A percentile compares a stretch with the other conserved stretches of the same genome.
phyloP scores from a whole-genome alignment of 2,888 invertebrate species.

The Tipula helvola region DNA sequence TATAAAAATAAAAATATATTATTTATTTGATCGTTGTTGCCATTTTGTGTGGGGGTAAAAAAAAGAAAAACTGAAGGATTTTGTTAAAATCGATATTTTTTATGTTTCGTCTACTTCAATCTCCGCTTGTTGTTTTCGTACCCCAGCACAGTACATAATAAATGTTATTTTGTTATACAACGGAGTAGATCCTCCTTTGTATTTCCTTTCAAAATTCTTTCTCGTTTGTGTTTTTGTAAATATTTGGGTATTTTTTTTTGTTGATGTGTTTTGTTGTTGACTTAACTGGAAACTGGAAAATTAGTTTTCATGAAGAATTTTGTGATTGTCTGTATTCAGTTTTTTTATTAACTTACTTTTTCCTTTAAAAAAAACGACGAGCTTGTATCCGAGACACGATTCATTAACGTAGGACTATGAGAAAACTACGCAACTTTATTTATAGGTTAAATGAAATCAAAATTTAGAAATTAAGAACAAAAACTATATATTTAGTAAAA shows the following conservation, averaged over 20 bases:
- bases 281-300: neutral
- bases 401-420: no score
- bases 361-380: no score
- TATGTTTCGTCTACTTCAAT: neutral
- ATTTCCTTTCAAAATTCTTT: neutral
- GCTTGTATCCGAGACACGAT: no score
- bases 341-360: neutral
- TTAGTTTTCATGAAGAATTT: neutral
- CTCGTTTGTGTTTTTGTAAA: neutral
- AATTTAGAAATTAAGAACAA: no score
- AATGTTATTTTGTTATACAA: neutral
- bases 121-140: neutral
- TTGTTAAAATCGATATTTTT: neutral
- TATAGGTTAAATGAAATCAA: no score
- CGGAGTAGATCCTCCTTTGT: neutral
- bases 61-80: neutral
- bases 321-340: neutral
- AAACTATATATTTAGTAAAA: no score
- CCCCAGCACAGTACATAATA: neutral
- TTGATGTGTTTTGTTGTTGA: neutral
- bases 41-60: neutral
- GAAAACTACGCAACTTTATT: no score
- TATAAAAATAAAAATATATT: neutral
- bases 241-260: neutral
- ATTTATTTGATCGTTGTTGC: neutral